phyloP scores from a whole-genome alignment of 1,140 invertebrate species.

The Ceratoteleas bidentatus region DNA sequence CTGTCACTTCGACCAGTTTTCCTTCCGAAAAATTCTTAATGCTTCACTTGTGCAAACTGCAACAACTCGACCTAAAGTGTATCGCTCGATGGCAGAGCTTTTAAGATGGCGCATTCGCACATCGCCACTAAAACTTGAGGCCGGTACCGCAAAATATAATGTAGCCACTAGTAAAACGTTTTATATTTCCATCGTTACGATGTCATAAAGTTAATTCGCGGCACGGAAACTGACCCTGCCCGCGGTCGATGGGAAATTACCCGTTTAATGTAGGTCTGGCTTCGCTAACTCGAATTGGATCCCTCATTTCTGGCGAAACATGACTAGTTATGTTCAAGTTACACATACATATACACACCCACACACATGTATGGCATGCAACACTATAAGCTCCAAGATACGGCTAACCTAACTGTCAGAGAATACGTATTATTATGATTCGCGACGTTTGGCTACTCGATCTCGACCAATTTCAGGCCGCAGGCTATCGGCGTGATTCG shows the following conservation, averaged over 20 bases:
- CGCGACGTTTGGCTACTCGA: slow-evolving; percentile 48
- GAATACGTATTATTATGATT: slow-evolving; percentile 63
- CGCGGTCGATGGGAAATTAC: slow-evolving; percentile 67
- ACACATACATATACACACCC: too few relatives aligned
- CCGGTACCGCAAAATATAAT: slow-evolving; percentile 43
- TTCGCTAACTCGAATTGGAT: too few relatives aligned
- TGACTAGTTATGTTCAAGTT: too few relatives aligned
- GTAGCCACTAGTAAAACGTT: slow-evolving; percentile 37
- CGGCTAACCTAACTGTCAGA: slow-evolving; percentile 49
- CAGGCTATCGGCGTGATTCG: slow-evolving; percentile 6
- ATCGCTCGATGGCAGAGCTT: too few relatives aligned
- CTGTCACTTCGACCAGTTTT: too few relatives aligned
- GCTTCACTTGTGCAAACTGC: too few relatives aligned
- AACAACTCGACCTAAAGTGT: too few relatives aligned
- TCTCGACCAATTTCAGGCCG: slow-evolving; percentile 29
- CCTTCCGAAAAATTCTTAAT: too few relatives aligned
- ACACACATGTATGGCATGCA: slow-evolving; percentile 21
- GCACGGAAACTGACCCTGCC: slow-evolving; percentile 31
- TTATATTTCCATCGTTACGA: slow-evolving; percentile 65
- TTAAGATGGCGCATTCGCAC: slow-evolving; percentile 14
- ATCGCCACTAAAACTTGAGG: slow-evolving; percentile 8
- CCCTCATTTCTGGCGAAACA: too few relatives aligned
- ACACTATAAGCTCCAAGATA: slow-evolving; percentile 56
- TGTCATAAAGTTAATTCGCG: slow-evolving; percentile 69
- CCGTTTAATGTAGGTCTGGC: slow-evolving; percentile 66